Evolutionary conservation across 1,140 invertebrate genomes (phyloP).

Genomic region (Leptinotarsa defecta): DNA sequence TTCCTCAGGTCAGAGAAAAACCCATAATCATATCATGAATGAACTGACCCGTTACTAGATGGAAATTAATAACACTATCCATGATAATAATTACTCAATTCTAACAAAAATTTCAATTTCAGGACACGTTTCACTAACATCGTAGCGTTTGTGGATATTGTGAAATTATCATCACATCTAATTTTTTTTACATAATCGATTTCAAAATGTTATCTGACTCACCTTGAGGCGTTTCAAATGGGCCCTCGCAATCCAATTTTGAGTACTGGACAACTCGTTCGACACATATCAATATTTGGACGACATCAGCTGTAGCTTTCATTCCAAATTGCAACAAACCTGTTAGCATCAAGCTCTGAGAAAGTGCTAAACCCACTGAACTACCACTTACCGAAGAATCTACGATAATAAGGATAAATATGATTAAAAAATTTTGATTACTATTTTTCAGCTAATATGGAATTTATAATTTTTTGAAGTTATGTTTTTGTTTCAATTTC

Average conservation of each 20-base stretch:
- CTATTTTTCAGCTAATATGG: no score
- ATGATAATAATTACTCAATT: no score
- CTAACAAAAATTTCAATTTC: no score
- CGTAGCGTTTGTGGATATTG: no score
- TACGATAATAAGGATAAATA: slow-evolving; percentile 9
- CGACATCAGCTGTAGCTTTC: slow-evolving; percentile 78
- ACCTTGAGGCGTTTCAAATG: slow-evolving; percentile 57
- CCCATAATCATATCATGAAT: no score
- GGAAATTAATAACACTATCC: no score
- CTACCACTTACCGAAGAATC: slow-evolving; percentile 54
- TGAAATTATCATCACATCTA: no score
- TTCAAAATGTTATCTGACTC: slow-evolving; percentile 30
- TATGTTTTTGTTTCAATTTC: no score
- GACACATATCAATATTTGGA: slow-evolving; percentile 84
- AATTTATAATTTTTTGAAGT: no score
- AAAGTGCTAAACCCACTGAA: slow-evolving; percentile 79
- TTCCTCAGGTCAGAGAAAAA: no score
- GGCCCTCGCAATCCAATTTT: slow-evolving; percentile 64
- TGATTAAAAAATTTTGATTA: background rate
- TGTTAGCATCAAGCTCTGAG: slow-evolving; percentile 80
- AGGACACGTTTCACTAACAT: no score
- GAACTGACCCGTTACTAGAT: no score
- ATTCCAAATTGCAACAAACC: slow-evolving; percentile 87
- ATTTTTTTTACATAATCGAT: background rate
- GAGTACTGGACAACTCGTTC: slow-evolving; percentile 79